Percentiles rank a stretch among this genome's conserved stretches.
Conservation (phyloP, 1,140 invertebrate genomes). For the Ceratina calcarata region DNA sequence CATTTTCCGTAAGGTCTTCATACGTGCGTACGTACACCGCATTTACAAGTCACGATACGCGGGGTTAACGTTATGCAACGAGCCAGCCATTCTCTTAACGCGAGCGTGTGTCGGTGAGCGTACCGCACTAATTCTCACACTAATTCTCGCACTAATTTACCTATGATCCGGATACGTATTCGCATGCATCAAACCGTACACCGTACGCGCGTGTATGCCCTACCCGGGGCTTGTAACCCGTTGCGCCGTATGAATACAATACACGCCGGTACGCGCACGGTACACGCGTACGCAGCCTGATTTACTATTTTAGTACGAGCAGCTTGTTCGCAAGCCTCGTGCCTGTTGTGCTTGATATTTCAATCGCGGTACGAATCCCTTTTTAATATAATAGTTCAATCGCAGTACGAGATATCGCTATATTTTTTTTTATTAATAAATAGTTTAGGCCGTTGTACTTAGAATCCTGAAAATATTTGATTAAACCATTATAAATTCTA, state of each 20-base stretch:
- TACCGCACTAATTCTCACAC: conserved; percentile 59
- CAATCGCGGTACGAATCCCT: too few relatives aligned
- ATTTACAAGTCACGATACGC: conserved; percentile 52
- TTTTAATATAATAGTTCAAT: too few relatives aligned
- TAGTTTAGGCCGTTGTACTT: too few relatives aligned
- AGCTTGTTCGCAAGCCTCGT: too few relatives aligned
- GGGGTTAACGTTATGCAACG: conserved; percentile 63
- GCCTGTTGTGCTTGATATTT: too few relatives aligned
- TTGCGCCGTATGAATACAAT: conserved; percentile 27
- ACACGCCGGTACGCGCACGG: neutral
- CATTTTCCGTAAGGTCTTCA: conserved; percentile 28
- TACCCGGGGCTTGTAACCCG: conserved; percentile 32
- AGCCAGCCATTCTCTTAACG: conserved; percentile 9
- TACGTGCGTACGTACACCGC: conserved; percentile 50
- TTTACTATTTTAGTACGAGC: too few relatives aligned
- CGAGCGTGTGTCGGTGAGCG: conserved; percentile 28
- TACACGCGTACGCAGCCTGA: neutral
- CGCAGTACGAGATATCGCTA: too few relatives aligned
- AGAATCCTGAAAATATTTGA: too few relatives aligned
- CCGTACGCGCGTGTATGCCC: conserved; percentile 59
- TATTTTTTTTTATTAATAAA: too few relatives aligned
- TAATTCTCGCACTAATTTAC: conserved; percentile 62
- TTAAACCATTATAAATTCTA: too few relatives aligned
- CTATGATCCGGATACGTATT: conserved; percentile 57
- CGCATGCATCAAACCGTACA: conserved; percentile 60